phyloP scores from a whole-genome alignment of 53 echinoderm and acorn worm species.

The Holothuria leucospilota region DNA sequence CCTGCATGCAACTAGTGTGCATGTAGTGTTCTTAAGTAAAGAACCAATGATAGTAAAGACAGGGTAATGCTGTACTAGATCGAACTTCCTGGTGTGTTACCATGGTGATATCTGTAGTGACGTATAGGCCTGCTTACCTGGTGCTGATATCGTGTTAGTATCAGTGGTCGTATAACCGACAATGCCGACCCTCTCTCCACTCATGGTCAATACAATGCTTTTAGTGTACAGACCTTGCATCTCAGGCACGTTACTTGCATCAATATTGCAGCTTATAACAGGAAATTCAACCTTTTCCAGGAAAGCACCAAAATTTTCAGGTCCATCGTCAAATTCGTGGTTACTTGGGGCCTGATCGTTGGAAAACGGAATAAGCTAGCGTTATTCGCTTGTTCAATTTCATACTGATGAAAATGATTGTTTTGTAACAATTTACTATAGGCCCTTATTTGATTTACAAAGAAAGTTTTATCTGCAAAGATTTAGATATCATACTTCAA shows the following conservation, averaged over 20 bases:
- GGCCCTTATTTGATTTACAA: too few species aligned
- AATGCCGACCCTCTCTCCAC: slow-evolving; percentile 76
- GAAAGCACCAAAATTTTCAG: slow-evolving; percentile 73
- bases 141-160: slow-evolving; percentile 57
- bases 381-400: too few species aligned
- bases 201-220: slow-evolving; percentile 48
- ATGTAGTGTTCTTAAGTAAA: too few species aligned
- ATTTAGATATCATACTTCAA: too few species aligned
- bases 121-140: slow-evolving; percentile 46
- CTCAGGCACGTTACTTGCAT: slow-evolving; percentile 67
- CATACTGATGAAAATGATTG: too few species aligned
- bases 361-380: too few species aligned
- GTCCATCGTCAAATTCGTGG: slow-evolving; percentile 91
- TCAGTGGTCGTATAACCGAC: slow-evolving; percentile 80
- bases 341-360: slow-evolving; percentile 80
- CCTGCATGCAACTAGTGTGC: too few species aligned
- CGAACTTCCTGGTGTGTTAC: not conserved
- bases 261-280: slow-evolving; percentile 83
- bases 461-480: too few species aligned
- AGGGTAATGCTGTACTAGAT: slow-evolving; percentile 59
- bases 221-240: slow-evolving; percentile 75
- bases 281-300: slow-evolving; percentile 62
- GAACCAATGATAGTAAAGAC: too few species aligned
- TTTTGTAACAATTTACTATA: too few species aligned
- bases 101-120: too few species aligned